Evolutionary conservation across 2,888 invertebrate species (phyloP), one percentile per base, ranked within the genome.

Genomic region (Clunio marinus): DNA sequence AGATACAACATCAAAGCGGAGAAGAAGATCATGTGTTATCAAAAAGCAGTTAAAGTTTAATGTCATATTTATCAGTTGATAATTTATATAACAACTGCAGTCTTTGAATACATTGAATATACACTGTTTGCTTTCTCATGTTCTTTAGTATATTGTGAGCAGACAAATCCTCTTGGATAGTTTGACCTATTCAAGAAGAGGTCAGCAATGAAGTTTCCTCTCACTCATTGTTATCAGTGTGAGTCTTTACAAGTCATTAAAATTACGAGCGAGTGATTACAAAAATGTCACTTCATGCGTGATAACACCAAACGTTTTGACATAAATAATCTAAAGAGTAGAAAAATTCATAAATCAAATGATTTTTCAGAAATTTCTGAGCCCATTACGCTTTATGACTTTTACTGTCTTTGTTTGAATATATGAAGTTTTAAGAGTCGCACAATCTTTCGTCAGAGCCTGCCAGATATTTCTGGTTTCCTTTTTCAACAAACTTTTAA

Each of bases 1-100:
- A 41, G 41, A 51, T 2, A 51, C 10, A 17, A 7, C 32, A 7
- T 32, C 10, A 7, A 32, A 51, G 51, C 51, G 41, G 15, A 41
- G 41, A 5, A 5, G 32, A 32, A 32, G 32, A 32, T 32, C 32
- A 32, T 32, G 32, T 15, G 51, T 51, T 51, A 51, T 51, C 51
- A 51, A 51, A 41, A 51, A 51, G 51, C 51, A 51, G 51, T 51
- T 20, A 51, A 51, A 20, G 17, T 51, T 51, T 51, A 51, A 51
- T 51, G 51, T 51, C 51, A 51, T 51, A 51, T 51, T 51, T 51
- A 51, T 51, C 51, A 51, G 51, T 51, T 41, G 10, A 51, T 17
- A 22, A 51, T 51, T 17, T 51, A 17, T 20, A 17, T 51, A 51
- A n/a, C 17, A 20, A 22, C 51, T 51, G 51, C 51, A 17, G 20